Evolutionary conservation across 2,797 vertebrate species (phyloP), one percentile per base, ranked within the genome.

Genomic region (Hemitrygon akajei): DNA sequence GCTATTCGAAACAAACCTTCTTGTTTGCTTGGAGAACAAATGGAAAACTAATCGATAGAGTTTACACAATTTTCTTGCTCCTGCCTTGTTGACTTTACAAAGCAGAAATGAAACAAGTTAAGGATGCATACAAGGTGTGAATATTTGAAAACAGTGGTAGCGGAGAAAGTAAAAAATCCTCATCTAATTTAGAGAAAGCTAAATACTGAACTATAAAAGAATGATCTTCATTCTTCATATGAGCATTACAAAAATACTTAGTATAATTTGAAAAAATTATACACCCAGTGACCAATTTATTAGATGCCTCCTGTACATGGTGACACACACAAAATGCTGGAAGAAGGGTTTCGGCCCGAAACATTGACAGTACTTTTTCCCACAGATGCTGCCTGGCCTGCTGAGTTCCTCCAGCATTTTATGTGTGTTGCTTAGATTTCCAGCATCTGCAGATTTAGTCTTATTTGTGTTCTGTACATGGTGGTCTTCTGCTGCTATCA

Each of bases 1-100:
- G 0, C 82, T 5, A 93, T 94, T 92, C 69, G 93, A 25, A 75
- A 75, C 69, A 37, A 91, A 30, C 37, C 86, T n/a, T 91, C 58
- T 60, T 37, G 63, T 91, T 73, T 92, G 91, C 69, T 92, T 93
- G 18, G 89, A 93, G 89, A 93, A 94, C 93, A 94, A 40, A 69
- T 9, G 7, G 77, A 80, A 79, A 71, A 40, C 93, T 11, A 30
- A 11, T 56, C 66, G 12, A 94, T 34, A 94, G 27, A 93, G 79
- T 76, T 93, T 77, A 16, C 69, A 92, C 37, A 92, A 22, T 40
- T 73, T 92, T 30, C 66, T 73, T 73, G 37, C 71, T 73, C 73
- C 91, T 16, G 27, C 40, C 37, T 66, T 93, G 94, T 0, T 76
- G 94, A 73, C 66, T 87, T 91, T 66, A 34, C 22, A 93, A 82